phyloP scores from a whole-genome alignment of 2,888 invertebrate species.

The Micropterix aruncella region DNA sequence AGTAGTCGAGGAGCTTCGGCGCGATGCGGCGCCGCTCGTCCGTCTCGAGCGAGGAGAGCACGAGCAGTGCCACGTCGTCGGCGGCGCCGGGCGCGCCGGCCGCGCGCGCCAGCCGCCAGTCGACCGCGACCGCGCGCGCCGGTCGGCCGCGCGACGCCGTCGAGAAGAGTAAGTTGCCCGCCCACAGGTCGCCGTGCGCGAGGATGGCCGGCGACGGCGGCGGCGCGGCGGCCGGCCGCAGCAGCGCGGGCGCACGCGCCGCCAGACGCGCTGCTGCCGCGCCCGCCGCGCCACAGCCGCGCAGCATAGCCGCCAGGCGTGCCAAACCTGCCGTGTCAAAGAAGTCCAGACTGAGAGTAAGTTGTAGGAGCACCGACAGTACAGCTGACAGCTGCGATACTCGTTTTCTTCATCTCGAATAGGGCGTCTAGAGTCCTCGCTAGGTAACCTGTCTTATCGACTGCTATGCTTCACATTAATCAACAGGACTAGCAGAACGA shows the following conservation, averaged over 20 bases:
- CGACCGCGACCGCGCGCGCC: not conserved
- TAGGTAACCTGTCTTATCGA: no score
- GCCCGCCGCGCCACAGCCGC: not conserved
- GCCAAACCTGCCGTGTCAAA: no score
- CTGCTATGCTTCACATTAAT: no score
- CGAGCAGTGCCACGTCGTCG: not conserved
- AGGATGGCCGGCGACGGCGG: not conserved
- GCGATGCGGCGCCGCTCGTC: not conserved
- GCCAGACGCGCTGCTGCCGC: not conserved
- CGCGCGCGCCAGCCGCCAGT: not conserved
- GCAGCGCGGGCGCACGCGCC: not conserved
- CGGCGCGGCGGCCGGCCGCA: not conserved
- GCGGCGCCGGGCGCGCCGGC: not conserved
- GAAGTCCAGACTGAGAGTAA: no score
- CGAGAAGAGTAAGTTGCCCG: not conserved
- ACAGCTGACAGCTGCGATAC: no score
- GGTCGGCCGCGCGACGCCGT: not conserved
- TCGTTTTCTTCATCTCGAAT: no score
- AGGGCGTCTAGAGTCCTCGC: no score
- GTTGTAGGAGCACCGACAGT: no score
- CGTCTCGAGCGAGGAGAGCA: not conserved
- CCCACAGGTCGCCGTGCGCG: not conserved
- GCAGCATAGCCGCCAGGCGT: not conserved
- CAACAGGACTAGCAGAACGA: no score
- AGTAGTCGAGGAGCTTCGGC: not conserved